These are phyloP conservation scores for Aptenodytes patagonicus DNA, from an alignment of 2,113 vertebrate genomes.

Conservation along the genomic window DNA sequence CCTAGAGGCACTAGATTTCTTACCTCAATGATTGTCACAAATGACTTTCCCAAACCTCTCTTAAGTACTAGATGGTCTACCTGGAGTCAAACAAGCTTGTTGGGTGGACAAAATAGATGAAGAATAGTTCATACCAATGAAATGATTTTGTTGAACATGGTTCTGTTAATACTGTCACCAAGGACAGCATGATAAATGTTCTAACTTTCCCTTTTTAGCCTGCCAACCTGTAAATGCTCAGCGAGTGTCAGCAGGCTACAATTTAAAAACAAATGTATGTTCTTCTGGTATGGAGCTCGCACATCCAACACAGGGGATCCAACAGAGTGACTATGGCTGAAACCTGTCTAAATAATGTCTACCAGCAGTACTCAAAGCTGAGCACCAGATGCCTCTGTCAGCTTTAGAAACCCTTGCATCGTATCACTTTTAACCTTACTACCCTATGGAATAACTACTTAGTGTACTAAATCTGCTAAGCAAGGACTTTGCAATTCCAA, in stretches of 20 bases:
- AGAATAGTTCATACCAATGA: rapidly evolving
- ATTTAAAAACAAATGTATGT: not conserved
- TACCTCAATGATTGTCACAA: not conserved
- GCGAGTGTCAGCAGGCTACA: not conserved
- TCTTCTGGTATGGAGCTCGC: not conserved
- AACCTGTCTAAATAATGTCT: not conserved
- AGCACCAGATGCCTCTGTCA: slow-evolving; percentile 44
- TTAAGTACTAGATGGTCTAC: not conserved
- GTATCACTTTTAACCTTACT: slow-evolving; percentile 1
- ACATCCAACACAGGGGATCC: not conserved
- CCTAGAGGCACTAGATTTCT: not conserved
- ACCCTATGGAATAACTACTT: slow-evolving; percentile 8
- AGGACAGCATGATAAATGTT: not conserved
- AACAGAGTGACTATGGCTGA: not conserved
- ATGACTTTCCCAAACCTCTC: not conserved
- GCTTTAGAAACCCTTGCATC: not conserved
- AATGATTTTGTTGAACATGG: not conserved
- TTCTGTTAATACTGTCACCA: not conserved
- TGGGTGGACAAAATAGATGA: not conserved
- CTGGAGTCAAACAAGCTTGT: not conserved
- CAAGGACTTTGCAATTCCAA: slow-evolving; percentile 40
- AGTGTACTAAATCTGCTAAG: slow-evolving; percentile 3
- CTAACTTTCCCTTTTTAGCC: not conserved
- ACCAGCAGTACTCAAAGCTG: not conserved
- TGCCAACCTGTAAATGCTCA: not conserved